Evolutionary conservation across 2,113 vertebrate genomes (phyloP).

Genomic region (Ciconia maguari): DNA sequence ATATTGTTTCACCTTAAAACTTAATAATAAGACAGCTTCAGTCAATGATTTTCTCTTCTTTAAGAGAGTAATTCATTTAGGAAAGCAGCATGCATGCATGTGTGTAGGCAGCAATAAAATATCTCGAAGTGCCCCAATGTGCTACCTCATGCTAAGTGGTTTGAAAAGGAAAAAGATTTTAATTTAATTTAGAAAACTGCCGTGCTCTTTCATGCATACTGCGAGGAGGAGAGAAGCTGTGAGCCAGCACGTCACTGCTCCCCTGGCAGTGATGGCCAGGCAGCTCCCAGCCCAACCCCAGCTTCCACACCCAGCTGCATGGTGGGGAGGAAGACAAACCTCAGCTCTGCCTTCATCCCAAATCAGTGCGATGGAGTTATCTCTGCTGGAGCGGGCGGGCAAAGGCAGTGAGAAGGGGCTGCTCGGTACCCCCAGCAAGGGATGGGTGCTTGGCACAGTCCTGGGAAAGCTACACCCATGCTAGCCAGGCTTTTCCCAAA

Average conservation of each 20-base stretch:
- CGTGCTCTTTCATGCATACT: neutral
- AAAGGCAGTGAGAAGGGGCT: neutral
- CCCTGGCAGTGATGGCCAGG: neutral
- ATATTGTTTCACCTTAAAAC: slow-evolving; percentile 45
- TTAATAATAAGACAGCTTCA: slow-evolving; percentile 25
- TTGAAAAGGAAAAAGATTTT: slow-evolving; percentile 38
- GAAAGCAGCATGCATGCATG: slow-evolving; percentile 19
- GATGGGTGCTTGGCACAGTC: fast-evolving
- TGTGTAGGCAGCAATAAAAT: slow-evolving; percentile 23
- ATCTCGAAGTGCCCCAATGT: neutral
- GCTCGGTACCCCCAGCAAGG: neutral
- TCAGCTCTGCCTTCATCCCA: neutral
- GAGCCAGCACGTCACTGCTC: neutral
- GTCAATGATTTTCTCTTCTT: slow-evolving; percentile 27
- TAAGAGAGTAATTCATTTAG: slow-evolving; percentile 32
- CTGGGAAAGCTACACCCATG: neutral
- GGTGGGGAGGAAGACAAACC: neutral
- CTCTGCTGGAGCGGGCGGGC: neutral
- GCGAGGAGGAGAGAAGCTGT: neutral
- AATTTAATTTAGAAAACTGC: slow-evolving; percentile 45
- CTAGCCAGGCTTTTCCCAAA: neutral
- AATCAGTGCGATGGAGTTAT: fast-evolving
- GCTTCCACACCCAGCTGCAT: neutral
- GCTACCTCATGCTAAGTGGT: slow-evolving; percentile 36
- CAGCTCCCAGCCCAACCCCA: neutral